A percentile compares a stretch with the other conserved stretches of the same genome.
Evolutionary conservation across 2,888 invertebrate species (phyloP).

Genomic region (Eurois occulta): DNA sequence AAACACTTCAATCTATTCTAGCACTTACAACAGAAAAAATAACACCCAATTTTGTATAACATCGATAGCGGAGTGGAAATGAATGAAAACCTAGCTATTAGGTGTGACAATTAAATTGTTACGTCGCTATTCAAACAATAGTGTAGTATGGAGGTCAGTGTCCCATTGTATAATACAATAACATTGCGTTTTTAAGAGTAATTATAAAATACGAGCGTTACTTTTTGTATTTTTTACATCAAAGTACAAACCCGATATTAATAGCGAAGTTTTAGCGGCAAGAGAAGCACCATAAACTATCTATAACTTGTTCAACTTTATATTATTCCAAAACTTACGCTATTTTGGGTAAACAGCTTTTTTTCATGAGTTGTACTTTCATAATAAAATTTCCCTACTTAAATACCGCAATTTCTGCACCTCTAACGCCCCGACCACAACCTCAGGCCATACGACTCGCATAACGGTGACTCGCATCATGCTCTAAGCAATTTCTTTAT

Average conservation of each 20-base stretch:
- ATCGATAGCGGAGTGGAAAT: slow-evolving; percentile 40
- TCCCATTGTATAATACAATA: slow-evolving; percentile 65
- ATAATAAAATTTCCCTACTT: neutral
- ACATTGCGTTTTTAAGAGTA: slow-evolving; percentile 56
- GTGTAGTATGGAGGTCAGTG: slow-evolving; percentile 62
- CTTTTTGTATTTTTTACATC: slow-evolving; percentile 11
- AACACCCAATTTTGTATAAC: slow-evolving; percentile 40
- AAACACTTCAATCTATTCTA: slow-evolving; percentile 30
- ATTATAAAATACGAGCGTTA: slow-evolving; percentile 41
- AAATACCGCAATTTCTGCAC: neutral
- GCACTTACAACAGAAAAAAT: slow-evolving; percentile 13
- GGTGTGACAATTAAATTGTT: slow-evolving; percentile 64
- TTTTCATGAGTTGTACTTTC: slow-evolving; percentile 5
- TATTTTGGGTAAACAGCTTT: neutral
- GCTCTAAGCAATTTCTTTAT: neutral
- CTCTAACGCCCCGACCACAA: neutral
- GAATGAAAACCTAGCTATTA: slow-evolving; percentile 67
- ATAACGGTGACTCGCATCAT: neutral
- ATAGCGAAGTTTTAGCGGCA: slow-evolving; percentile 11
- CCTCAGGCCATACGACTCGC: neutral
- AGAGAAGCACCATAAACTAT: neutral
- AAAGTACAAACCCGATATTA: neutral
- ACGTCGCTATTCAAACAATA: slow-evolving; percentile 62
- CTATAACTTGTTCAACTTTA: neutral
- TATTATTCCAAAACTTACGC: neutral